A percentile compares a stretch with the other conserved stretches of the same genome.
These are phyloP conservation scores for Entomobrya multifasciata DNA, from an alignment of 2,888 invertebrate genomes.

Conservation along the genomic window DNA sequence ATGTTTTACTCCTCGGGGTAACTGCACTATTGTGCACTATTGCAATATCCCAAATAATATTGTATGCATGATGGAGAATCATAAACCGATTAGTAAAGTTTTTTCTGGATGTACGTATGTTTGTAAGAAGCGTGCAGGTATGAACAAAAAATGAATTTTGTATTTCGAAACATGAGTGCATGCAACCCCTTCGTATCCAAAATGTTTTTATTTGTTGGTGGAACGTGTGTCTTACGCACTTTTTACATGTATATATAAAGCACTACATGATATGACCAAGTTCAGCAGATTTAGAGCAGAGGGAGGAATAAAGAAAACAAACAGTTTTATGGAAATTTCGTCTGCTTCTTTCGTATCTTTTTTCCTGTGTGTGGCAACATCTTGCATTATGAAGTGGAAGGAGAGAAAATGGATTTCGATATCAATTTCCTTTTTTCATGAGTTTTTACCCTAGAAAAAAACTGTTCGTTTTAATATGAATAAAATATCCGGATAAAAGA, in stretches of 20 bases:
- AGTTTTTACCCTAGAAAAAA: slow-evolving; percentile 52
- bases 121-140: slow-evolving; percentile 32
- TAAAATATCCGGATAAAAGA: slow-evolving; percentile 40
- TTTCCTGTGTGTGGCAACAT: slow-evolving; percentile 57
- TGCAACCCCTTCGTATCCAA: slow-evolving; percentile 1
- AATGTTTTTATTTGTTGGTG: slow-evolving; percentile 17
- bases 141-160: neutral
- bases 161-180: slow-evolving; percentile 4
- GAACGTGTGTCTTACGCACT: neutral
- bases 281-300: neutral
- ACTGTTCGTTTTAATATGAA: slow-evolving; percentile 62
- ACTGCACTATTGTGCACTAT: too few species aligned
- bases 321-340: slow-evolving; percentile 51
- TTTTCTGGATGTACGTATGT: neutral
- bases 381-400: slow-evolving; percentile 64
- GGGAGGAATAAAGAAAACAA: slow-evolving; percentile 38
- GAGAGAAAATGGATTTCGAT: slow-evolving; percentile 67
- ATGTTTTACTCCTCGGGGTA: neutral
- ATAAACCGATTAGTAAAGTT: slow-evolving; percentile 48
- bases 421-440: slow-evolving; percentile 69
- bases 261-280: too few species aligned
- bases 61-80: slow-evolving; percentile 50
- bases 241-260: neutral
- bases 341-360: slow-evolving; percentile 22
- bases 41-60: too few species aligned